Conservation (phyloP, 2,113 vertebrate genomes). For the Scartelaos histophorus region DNA sequence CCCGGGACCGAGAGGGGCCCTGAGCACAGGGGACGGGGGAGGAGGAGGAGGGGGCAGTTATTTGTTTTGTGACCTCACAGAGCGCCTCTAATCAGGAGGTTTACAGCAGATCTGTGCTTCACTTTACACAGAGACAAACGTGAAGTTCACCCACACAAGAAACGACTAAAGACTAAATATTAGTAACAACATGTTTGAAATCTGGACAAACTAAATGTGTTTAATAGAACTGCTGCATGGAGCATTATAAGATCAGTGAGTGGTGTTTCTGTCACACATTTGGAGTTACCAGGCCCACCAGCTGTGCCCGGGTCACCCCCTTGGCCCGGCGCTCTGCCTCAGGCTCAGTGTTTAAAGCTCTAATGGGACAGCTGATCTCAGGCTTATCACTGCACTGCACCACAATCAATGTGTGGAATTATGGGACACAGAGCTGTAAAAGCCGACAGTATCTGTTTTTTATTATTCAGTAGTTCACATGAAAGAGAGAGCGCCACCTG, state of each 20-base stretch:
- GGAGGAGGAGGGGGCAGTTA: slow-evolving; percentile 67
- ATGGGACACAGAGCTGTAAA: not conserved
- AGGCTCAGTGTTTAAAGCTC: slow-evolving; percentile 9
- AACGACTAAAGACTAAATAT: not conserved
- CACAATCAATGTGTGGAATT: not conserved
- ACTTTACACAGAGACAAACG: not conserved
- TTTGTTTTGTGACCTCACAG: slow-evolving; percentile 78
- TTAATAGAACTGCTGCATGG: not conserved
- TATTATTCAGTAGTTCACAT: not conserved
- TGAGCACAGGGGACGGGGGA: slow-evolving; percentile 63
- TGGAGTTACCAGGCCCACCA: not conserved
- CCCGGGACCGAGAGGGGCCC: slow-evolving; percentile 46
- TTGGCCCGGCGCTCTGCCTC: not conserved
- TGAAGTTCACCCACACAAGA: not conserved
- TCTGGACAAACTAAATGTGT: slow-evolving; percentile 31
- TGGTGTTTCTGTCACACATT: not conserved
- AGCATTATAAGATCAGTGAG: not conserved
- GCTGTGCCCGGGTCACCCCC: not conserved
- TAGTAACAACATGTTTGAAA: not conserved
- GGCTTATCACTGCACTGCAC: slow-evolving; percentile 4
- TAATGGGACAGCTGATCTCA: slow-evolving; percentile 10
- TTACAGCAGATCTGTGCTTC: not conserved
- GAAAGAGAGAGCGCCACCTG: not conserved
- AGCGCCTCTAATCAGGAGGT: slow-evolving; percentile 56
- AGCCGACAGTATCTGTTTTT: not conserved